These are phyloP conservation scores for Xenus cinereus DNA, from an alignment of 2,113 vertebrate genomes.

Conservation along the genomic window DNA sequence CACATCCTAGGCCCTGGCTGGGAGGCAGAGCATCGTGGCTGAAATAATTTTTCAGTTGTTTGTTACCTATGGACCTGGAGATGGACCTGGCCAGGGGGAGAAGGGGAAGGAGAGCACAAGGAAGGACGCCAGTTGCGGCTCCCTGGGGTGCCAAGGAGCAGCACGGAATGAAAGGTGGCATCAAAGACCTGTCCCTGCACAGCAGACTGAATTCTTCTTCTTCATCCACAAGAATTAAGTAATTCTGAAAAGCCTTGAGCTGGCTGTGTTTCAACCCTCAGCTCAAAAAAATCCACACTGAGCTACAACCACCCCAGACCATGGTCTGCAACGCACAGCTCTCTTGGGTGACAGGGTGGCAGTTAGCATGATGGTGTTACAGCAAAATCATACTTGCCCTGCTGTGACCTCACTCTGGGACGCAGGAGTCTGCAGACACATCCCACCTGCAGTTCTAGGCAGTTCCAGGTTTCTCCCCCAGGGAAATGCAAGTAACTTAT, in stretches of 20 bases:
- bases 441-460: neutral
- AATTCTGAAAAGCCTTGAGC: neutral
- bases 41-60: neutral
- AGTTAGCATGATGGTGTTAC: neutral
- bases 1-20: neutral
- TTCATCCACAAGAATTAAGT: neutral
- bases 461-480: neutral
- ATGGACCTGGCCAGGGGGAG: rapidly evolving
- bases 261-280: neutral
- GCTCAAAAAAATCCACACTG: neutral
- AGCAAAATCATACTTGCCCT: neutral
- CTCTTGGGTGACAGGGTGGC: neutral
- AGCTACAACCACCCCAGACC: neutral
- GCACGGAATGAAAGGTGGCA: neutral
- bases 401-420: neutral
- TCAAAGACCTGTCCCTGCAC: neutral
- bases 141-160: neutral
- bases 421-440: neutral
- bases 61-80: neutral
- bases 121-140: neutral
- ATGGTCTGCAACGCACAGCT: neutral
- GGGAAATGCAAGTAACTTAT: neutral
- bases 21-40: neutral
- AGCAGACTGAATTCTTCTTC: neutral
- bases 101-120: neutral